A percentile compares a stretch with the other conserved stretches of the same genome.
Conservation (phyloP, 2,888 invertebrate species). For the Odontocolon sp. region DNA sequence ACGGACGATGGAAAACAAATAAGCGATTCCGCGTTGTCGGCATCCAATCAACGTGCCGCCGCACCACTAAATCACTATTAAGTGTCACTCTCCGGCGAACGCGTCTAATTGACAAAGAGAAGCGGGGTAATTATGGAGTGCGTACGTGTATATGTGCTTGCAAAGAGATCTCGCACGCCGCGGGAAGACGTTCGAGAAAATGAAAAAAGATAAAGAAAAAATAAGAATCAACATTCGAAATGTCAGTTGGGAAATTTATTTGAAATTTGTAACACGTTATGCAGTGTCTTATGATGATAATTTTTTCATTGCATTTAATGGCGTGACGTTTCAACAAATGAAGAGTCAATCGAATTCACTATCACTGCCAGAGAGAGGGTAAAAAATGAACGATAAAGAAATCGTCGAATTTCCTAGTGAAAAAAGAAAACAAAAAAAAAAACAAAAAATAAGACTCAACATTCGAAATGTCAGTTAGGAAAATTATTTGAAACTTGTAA, state of each 20-base stretch:
- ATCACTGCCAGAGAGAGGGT: background rate
- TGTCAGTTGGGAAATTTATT: background rate
- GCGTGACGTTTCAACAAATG: no score
- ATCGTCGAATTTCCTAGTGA: no score
- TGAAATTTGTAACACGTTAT: background rate
- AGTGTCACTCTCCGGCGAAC: constrained; percentile 66
- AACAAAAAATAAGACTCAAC: background rate
- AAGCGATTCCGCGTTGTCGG: constrained; percentile 48
- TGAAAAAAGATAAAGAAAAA: background rate
- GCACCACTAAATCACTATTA: constrained; percentile 69
- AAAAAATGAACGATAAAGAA: background rate
- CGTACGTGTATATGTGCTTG: constrained; percentile 45
- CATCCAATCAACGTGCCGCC: constrained; percentile 52
- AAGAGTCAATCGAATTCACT: background rate
- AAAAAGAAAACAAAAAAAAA: constrained; percentile 8
- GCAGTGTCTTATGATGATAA: no score
- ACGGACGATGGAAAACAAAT: constrained; percentile 29
- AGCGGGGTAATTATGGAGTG: constrained; percentile 66
- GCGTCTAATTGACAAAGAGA: constrained; percentile 68
- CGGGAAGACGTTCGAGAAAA: constrained; percentile 7
- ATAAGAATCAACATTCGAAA: no score
- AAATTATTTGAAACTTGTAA: background rate
- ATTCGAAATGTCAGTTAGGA: background rate
- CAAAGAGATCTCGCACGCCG: constrained; percentile 53
- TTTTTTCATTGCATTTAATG: no score